A percentile compares a stretch with the other conserved stretches of the same genome.
Conservation (phyloP, 2,888 invertebrate genomes). For the Dermolepida albohirtum region DNA sequence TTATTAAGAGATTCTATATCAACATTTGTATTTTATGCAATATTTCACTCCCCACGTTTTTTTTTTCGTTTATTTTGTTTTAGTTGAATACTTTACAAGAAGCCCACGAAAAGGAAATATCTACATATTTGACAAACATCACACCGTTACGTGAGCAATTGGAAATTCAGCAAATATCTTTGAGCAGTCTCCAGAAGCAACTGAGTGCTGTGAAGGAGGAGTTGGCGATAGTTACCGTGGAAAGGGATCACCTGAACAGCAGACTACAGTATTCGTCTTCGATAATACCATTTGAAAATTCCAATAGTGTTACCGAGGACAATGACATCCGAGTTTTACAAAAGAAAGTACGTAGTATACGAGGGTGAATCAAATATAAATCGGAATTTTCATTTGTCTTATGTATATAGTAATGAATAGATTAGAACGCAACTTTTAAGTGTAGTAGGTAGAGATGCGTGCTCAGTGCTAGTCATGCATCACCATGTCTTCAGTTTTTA, state of each 20-base stretch:
- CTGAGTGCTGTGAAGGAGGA: conserved; percentile 65
- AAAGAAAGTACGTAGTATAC: conserved; percentile 55
- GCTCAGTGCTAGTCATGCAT: no score
- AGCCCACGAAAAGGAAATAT: conserved; percentile 78
- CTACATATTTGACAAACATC: conserved; percentile 73
- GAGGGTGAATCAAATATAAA: no score
- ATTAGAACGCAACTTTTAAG: no score
- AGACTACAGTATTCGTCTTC: conserved; percentile 53
- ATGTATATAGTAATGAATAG: no score
- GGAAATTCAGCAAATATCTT: conserved; percentile 71
- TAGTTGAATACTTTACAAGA: conserved; percentile 81
- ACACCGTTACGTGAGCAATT: conserved; percentile 72
- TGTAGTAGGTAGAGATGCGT: no score
- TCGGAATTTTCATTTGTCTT: no score
- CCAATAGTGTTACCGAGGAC: conserved; percentile 41
- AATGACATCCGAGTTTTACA: conserved; percentile 53
- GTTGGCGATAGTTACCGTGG: conserved; percentile 67
- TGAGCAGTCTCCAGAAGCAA: conserved; percentile 64
- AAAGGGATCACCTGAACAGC: conserved; percentile 69
- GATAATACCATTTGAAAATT: conserved; percentile 39
- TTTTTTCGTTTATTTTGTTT: conserved; percentile 50
- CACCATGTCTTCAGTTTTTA: no score
- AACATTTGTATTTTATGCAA: no score
- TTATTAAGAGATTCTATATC: no score
- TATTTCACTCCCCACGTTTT: no score